Evolutionary conservation across 2,888 invertebrate genomes (phyloP), one percentile per base, ranked within the genome.

Genomic region (Melangyna quadrimaculata): DNA sequence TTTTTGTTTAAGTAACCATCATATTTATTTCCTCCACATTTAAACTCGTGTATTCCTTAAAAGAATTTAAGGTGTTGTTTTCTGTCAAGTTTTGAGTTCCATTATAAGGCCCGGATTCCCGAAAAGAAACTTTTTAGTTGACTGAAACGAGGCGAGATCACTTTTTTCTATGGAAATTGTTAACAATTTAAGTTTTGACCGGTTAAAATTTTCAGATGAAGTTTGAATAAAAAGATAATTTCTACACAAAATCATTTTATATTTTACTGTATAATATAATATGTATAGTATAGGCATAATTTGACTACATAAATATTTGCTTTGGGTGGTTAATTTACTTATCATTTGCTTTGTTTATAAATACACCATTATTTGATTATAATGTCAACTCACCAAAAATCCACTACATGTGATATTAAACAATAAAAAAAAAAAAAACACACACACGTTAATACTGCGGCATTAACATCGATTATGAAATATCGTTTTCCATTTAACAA

Each of bases 201-300:
- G 6, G 3, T 27, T 37, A 14, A 37, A 14, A 14, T 37, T 37
- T 37, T 37, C 5, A n/a, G n/a, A n/a, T n/a, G 1, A 57, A 35
- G 14, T 57, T 35, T 5, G 27, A 63, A 40, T 17, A 6, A 63
- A 63, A 40, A 24, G 10, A 43, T 17, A 35, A n/a, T 40, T 63
- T 63, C 8, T 84, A 84, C 84, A 79, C 71, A 84, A 84, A 79
- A 61, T 75, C 59, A 67, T 67, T 43, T 84, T 79, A 35, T 79
- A 78, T 83, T 59, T 82, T 59, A 67, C 37, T 73, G 82, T 82
- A 82, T 77, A 81, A 51, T 72, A 19, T 63, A 77, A n/a, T n/a
- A n/a, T 77, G 43, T 71, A 53, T 70, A n/a, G 32, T 74, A 78
- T 84, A 84, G 63, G 57, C 71, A 79, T 75, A 48, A 55, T 57